phyloP scores from a whole-genome alignment of 2,113 vertebrate genomes.

The Columbina picui region DNA sequence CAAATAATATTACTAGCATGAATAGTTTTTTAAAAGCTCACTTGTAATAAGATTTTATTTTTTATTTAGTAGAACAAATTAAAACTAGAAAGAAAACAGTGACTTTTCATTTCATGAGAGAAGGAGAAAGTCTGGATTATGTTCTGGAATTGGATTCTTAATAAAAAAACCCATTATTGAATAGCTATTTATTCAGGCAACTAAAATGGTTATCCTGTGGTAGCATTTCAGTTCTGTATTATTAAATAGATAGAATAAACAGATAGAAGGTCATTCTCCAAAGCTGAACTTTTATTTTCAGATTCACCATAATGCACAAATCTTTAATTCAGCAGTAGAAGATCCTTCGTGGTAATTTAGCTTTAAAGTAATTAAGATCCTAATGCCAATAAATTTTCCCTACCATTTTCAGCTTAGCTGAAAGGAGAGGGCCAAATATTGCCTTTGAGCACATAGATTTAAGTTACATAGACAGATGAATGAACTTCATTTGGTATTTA shows the following conservation, averaged over 20 bases:
- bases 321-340: background rate
- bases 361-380: constrained; percentile 18
- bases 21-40: background rate
- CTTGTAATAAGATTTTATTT: background rate
- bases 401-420: background rate
- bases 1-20: background rate
- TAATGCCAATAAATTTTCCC: background rate
- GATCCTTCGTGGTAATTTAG: background rate
- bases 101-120: background rate
- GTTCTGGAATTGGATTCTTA: background rate
- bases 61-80: background rate
- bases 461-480: background rate
- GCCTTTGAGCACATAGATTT: background rate
- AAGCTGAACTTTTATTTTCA: background rate
- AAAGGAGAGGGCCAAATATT: background rate
- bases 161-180: background rate
- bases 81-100: background rate
- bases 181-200: background rate
- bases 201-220: background rate
- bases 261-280: background rate
- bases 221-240: background rate
- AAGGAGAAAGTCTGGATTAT: background rate
- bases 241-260: background rate
- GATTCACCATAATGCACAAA: background rate
- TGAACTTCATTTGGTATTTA: background rate